Evolutionary conservation across 2,113 vertebrate genomes (phyloP), one percentile per base, ranked within the genome.

Genomic region (Hippocampus barbouri): DNA sequence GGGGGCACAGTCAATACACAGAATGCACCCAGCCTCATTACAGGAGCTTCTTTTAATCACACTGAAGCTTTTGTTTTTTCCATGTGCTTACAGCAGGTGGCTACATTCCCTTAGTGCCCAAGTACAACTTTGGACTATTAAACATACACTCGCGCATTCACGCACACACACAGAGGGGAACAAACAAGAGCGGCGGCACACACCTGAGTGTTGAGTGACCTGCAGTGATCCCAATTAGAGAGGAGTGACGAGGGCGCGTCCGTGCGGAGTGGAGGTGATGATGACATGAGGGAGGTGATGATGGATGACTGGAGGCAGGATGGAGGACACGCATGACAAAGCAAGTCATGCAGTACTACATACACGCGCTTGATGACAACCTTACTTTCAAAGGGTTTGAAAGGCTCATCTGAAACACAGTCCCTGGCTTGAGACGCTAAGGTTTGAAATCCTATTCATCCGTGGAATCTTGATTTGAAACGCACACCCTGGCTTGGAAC

Each of bases 131-230:
- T 30, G 27, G 53, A n/a, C 53, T 51, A 18, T 51, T 21, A 47
- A 43, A 79, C 54, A 82, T 34, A 45, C 43, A 45, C 2, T 3
- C 1, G 15, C 43, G 2, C 43, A 45, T 12, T 14, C 43, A 10
- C 12, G 3, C 3, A 10, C 43, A 68, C 30, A 70, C 30, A 64
- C 57, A 63, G 49, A 63, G 34, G 53, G 75, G 56, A 71, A 69
- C 70, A 76, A 76, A 85, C 73, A 63, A 71, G 71, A 71, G 61
- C 59, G 40, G 38, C 59, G 56, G 66, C 67, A 54, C 73, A 80
- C 79, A 86, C 49, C 76, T 76, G 75, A 76, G 78, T 79, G 75
- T 64, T 73, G 83, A 91, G 90, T 92, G 89, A 93, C 91, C 92
- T 91, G 89, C 63, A 78, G 79, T 81, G 79, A 82, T 82, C 87